These are phyloP conservation scores for Drosophila sordidula DNA, from an alignment of 2,888 invertebrate species.

Conservation along the genomic window DNA sequence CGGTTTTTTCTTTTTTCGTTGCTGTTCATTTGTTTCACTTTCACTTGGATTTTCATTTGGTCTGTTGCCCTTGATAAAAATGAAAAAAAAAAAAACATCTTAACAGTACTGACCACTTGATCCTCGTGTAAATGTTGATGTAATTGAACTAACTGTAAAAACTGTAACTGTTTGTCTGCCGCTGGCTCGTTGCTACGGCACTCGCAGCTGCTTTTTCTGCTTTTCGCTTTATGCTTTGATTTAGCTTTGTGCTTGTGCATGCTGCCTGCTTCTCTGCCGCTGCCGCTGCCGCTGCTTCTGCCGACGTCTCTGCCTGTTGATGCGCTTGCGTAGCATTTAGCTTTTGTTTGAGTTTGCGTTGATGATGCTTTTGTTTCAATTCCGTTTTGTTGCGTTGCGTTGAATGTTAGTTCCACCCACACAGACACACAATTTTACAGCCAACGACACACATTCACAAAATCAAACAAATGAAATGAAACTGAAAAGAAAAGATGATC, in stretches of 20 bases:
- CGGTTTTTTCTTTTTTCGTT: neutral
- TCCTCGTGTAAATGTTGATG: conserved; percentile 18
- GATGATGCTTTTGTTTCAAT: conserved; percentile 36
- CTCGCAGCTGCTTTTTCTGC: conserved; percentile 16
- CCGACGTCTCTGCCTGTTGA: conserved; percentile 19
- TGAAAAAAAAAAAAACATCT: conserved; percentile 2
- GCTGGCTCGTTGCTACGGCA: conserved; percentile 34
- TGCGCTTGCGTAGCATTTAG: conserved; percentile 52
- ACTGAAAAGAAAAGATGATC: conserved; percentile 15
- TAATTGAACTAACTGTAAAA: conserved; percentile 10
- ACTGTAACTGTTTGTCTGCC: conserved; percentile 6
- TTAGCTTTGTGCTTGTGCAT: conserved; percentile 21
- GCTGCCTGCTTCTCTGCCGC: conserved; percentile 23
- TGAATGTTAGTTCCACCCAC: conserved; percentile 40
- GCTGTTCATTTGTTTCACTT: conserved; percentile 17
- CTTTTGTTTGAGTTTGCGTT: conserved; percentile 39
- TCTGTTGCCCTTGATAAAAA: conserved; percentile 36
- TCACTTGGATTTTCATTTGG: conserved; percentile 11
- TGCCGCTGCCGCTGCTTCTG: conserved; percentile 10
- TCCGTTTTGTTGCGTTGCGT: conserved; percentile 35
- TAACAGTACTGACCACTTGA: conserved; percentile 30
- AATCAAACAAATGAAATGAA: conserved; percentile 31
- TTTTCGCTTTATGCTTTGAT: conserved; percentile 20
- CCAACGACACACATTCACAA: conserved; percentile 24
- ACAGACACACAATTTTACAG: conserved; percentile 16